These are phyloP conservation scores for Elgaria multicarinata DNA, from an alignment of 2,113 vertebrate genomes.

Conservation along the genomic window DNA sequence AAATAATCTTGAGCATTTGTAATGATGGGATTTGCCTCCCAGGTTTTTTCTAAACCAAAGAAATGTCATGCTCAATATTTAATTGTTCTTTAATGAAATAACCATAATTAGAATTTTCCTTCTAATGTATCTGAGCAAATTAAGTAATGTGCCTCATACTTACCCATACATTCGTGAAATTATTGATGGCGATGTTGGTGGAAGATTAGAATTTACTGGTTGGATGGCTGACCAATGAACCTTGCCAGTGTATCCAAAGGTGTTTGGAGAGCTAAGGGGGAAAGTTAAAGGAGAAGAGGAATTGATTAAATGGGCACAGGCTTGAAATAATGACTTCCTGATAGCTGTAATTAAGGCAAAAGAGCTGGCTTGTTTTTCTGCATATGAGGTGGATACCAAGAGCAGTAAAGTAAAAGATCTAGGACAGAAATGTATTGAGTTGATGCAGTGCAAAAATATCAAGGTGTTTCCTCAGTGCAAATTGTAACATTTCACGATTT, in stretches of 20 bases:
- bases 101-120: constrained; percentile 48
- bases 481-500: background rate
- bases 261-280: constrained; percentile 76
- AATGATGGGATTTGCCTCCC: background rate
- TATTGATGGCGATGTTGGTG: constrained; percentile 58
- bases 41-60: constrained; percentile 34
- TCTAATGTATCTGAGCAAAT: constrained; percentile 46
- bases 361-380: background rate
- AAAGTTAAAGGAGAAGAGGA: constrained; percentile 51
- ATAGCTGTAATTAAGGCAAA: constrained; percentile 45
- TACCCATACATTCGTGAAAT: constrained; percentile 74
- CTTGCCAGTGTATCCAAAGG: constrained; percentile 83
- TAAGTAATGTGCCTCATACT: constrained; percentile 67
- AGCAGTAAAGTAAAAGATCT: background rate
- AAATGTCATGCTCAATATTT: constrained; percentile 45
- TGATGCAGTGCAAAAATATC: background rate
- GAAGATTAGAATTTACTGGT: constrained; percentile 74
- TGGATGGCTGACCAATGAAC: constrained; percentile 76
- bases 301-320: constrained; percentile 49
- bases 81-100: constrained; percentile 63
- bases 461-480: background rate
- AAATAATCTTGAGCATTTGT: background rate
- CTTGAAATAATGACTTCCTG: constrained; percentile 45
- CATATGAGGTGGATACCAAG: background rate
- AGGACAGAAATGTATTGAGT: background rate